These are phyloP conservation scores for Casuarius casuarius DNA, from an alignment of 2,113 vertebrate species.

Conservation along the genomic window DNA sequence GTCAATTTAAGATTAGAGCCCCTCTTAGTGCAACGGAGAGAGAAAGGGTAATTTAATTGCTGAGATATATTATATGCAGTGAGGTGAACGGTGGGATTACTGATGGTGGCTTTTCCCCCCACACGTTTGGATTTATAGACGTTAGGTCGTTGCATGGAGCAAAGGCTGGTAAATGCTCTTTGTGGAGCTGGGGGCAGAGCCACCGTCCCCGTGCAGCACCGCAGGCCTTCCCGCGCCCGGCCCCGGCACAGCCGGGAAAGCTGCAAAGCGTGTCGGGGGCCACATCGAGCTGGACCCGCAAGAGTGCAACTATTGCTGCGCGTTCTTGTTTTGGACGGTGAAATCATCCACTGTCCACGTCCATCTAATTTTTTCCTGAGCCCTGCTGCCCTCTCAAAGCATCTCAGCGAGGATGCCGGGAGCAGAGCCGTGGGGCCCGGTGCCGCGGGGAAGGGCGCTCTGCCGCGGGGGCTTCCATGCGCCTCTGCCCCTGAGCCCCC, in stretches of 20 bases:
- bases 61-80: accelerated
- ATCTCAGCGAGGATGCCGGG: accelerated
- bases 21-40: background rate
- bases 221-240: background rate
- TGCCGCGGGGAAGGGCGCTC: background rate
- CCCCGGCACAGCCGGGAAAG: background rate
- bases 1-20: conserved; percentile 1
- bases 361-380: background rate
- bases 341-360: accelerated
- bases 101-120: background rate
- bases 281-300: background rate
- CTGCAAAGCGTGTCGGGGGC: background rate
- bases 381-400: background rate
- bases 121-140: background rate
- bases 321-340: background rate
- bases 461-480: background rate
- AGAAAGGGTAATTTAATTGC: background rate
- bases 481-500: background rate
- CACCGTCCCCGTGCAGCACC: background rate
- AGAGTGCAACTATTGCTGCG: accelerated
- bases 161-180: background rate
- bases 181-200: background rate
- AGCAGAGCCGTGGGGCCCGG: background rate
- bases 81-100: background rate
- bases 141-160: background rate